Base-by-base conservation (phyloP, 1,140 invertebrate genomes). In the Bombus difficillimus region DNA sequence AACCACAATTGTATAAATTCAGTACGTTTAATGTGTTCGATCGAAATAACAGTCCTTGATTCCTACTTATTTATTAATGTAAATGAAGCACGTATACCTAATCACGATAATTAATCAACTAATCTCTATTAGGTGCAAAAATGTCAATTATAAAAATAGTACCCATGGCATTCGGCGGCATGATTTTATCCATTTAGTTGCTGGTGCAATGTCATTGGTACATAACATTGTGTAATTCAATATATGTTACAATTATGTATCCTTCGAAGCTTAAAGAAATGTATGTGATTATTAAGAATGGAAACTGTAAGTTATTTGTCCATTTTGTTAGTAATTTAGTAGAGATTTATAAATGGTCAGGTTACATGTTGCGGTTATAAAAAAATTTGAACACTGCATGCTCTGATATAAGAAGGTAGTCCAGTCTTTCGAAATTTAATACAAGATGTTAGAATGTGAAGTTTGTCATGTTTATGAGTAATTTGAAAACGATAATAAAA, bases 161-260 rank as follows among this genome's bases (percentile, higher is more conserved):
- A 90, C 87, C 84, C 76, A 86, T 84, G 87, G 78, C 39, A 82
- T 82, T 71, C 34, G 66, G n/a, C 28, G 73, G 57, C 75, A 81
- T 37, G 37, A 53, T 41, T 81, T 74, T 18, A 64, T 77, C 72
- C 66, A 78, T 78, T 77, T 88, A 3, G 57, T 78, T 80, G 43
- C 13, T 72, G 78, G n/a, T 34, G 66, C 9, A 57, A 12, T 43
- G 22, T 76, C n/a, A 12, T 34, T 72, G 8, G 53, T 57, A 43
- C 83, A 69, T 39, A 85, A 37, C 68, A 83, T 83, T 15, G 5
- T 57, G 62, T 8, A 39, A n/a, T 43, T 39, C 10, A 43, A 18
- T 72, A 25, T 69, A 6, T 2, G 5, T 28, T 15, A 12, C 3
- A n/a, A 25, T 28, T 53, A 22, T 57, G 3, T 53, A 41, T 10